Evolutionary conservation across 2,888 invertebrate species (phyloP).

Genomic region (Ochropacha duplaris): DNA sequence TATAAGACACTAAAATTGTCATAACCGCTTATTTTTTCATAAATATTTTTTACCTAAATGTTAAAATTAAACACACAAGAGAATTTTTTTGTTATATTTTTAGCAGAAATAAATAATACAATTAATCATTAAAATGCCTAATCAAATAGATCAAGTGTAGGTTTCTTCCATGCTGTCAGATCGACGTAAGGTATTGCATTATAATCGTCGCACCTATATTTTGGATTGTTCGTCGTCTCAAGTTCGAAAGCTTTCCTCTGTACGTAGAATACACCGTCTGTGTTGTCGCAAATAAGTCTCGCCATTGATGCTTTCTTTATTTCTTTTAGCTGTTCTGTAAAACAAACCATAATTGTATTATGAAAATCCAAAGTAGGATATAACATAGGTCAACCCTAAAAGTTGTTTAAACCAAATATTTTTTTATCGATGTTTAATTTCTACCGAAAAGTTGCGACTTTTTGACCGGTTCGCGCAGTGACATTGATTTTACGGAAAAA

Average conservation of each 20-base stretch:
- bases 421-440: too few species aligned
- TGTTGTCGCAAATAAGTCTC: conserved; percentile 91
- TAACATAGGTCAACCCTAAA: too few species aligned
- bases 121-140: conserved; percentile 9
- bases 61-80: background rate
- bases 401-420: too few species aligned
- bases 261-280: conserved; percentile 85
- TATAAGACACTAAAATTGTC: too few species aligned
- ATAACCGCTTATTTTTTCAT: too few species aligned
- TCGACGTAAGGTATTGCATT: conserved; percentile 70
- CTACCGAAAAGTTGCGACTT: too few species aligned
- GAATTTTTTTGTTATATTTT: background rate
- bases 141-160: conserved; percentile 46
- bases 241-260: conserved; percentile 87
- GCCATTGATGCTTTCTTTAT: conserved; percentile 90
- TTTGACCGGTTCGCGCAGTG: too few species aligned
- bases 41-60: background rate
- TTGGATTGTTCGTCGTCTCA: conserved; percentile 78
- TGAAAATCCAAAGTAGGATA: too few species aligned
- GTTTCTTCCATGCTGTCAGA: conserved; percentile 74
- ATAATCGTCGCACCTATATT: conserved; percentile 63
- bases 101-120: conserved; percentile 3
- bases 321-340: conserved; percentile 87
- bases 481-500: too few species aligned
- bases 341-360: conserved; percentile 11